phyloP scores from a whole-genome alignment of 2,888 invertebrate genomes.

The Leuctra nigra region DNA sequence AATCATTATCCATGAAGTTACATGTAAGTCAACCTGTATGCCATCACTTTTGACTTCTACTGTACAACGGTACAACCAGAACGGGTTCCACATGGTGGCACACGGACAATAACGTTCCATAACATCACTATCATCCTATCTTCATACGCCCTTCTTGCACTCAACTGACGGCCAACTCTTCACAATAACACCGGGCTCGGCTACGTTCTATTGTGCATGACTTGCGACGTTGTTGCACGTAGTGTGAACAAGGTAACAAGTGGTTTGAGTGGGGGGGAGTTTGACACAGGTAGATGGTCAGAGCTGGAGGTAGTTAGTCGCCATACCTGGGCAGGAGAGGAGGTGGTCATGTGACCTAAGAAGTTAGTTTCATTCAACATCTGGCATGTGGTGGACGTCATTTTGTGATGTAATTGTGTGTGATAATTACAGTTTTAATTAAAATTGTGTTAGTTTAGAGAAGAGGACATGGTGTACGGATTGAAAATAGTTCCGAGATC shows the following conservation, averaged over 20 bases:
- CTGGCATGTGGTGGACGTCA: no score
- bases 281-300: neutral
- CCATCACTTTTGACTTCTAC: neutral
- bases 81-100: neutral
- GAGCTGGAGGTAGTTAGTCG: no score
- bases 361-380: no score
- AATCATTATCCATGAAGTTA: no score
- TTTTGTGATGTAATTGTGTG: no score
- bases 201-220: neutral
- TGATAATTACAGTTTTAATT: no score
- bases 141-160: neutral
- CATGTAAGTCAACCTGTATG: no score
- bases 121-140: neutral
- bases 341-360: neutral
- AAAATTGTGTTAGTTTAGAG: no score
- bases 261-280: neutral
- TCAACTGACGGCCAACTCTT: neutral
- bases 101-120: neutral
- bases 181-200: neutral
- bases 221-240: neutral
- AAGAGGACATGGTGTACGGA: no score
- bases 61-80: slow-evolving; percentile 6
- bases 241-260: neutral
- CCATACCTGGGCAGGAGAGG: neutral
- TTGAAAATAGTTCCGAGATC: no score